Percentiles rank a stretch among this genome's conserved stretches.
phyloP scores from a whole-genome alignment of 2,113 vertebrate genomes.

The Gorsachius goisagi region DNA sequence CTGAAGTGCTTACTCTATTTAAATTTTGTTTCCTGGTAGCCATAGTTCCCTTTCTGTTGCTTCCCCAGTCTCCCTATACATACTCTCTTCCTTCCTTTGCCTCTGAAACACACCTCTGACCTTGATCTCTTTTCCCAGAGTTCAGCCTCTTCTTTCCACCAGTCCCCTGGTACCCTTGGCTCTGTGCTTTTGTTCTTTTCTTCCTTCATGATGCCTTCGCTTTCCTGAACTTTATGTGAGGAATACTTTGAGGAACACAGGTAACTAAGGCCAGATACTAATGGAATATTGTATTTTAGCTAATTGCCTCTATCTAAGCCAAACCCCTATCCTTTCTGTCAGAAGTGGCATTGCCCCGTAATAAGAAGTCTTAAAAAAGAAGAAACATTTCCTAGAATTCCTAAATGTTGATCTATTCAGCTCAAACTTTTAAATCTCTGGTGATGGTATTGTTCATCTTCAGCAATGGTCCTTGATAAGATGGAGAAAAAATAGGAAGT shows the following conservation, averaged over 20 bases:
- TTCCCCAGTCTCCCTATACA: not conserved
- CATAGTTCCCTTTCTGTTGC: not conserved
- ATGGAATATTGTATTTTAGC: constrained; percentile 6
- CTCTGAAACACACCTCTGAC: not conserved
- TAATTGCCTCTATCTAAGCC: not conserved
- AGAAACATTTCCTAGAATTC: not conserved
- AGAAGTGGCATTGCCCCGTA: not conserved
- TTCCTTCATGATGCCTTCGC: not conserved
- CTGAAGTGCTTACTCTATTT: not conserved
- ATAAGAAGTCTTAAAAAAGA: not conserved
- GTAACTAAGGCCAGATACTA: not conserved
- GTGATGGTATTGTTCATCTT: not conserved
- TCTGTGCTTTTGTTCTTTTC: not conserved
- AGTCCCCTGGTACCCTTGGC: not conserved
- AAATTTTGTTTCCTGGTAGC: not conserved
- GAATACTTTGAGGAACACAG: not conserved
- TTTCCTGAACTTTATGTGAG: not conserved
- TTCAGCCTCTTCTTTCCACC: not conserved
- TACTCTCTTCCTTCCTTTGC: not conserved
- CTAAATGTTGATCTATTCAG: not conserved
- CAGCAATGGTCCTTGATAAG: not conserved
- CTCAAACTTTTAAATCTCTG: not conserved
- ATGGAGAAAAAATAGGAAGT: constrained; percentile 18
- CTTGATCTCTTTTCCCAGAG: not conserved
- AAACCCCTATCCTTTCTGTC: not conserved